Evolutionary conservation across 2,888 invertebrate genomes (phyloP), one percentile per base, ranked within the genome.

Genomic region (Prenolepis imparis): DNA sequence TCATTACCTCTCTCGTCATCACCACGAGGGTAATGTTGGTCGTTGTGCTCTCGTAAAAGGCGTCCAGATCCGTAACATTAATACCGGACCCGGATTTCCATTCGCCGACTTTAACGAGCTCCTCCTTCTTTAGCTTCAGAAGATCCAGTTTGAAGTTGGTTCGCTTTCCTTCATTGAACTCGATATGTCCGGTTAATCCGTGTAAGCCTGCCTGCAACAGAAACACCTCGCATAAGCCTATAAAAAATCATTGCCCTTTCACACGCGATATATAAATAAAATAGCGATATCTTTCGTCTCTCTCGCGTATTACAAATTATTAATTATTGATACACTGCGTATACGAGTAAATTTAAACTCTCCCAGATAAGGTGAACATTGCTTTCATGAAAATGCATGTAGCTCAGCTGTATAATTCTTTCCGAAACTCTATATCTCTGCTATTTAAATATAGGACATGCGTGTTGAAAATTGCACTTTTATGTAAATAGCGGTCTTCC

Each of bases 101-200:
- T 89, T 97, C 96, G 0, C 98, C 98, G 0, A 98, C 97, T 93
- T 98, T 97, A 75, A 97, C 96, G 68, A 97, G 96, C 90, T 97
- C 97, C 66, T 98, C 97, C 5, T 97, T 97, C 82, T 97, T 96
- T 59, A 98, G 95, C 94, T 98, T 97, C 89, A 98, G 96, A 72
- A 98, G 95, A 93, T 99, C 98, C 77, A 99, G 96, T 93, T 97
- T 97, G 95, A 99, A 98, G 93, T 97, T 97, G 55, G 96, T 97
- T 52, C 99, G 95, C 86, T 97, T 96, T 0, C 98, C 98, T 91
- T 98, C 97, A 90, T 97, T 97, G 95, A 99, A 98, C 87, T 98
- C 97, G 72, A 99, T 96, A 52, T 97, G 97, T 0, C 99, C 99
- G 0, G 98, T 98, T 66, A 99, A 95, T 0, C 99, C 99, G 91